Base-by-base conservation (phyloP, 2,113 vertebrate genomes). In the Chascanopsetta lugubris region DNA sequence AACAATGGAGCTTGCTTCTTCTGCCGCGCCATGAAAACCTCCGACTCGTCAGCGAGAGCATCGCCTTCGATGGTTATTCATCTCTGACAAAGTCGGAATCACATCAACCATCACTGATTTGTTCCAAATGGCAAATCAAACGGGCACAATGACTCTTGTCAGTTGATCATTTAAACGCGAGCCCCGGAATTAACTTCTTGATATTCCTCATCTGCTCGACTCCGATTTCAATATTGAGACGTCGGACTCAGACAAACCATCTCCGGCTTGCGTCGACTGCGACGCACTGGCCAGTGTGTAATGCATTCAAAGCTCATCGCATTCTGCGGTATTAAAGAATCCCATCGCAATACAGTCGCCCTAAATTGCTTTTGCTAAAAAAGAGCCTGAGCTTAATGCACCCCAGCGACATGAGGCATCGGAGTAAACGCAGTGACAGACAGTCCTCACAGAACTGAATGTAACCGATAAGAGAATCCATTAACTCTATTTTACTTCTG, bases 401-500 rank as follows among this genome's bases (percentile, higher is more conserved):
- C 55, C 77, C 68, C 54, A 83, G 76, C 70, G 61, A 87, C 76
- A 84, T 79, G 54, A 80, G 71, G 71, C 83, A 68, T 87, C 79
- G 80, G 66, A 80, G 78, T 80, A 82, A 79, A 83, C 36, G 70
- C 75, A 77, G 50, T 82, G 79, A 83, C 85, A 80, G 79, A 67
- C 79, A 83, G 80, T 87, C 75, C 78, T 87, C 75, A 81, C 61
- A 88, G 74, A 87, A 78, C 61, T 80, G 78, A 89, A 89, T 80
- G 77, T 72, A 83, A 85, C 76, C 71, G 84, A 89, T 86, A 88
- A 89, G 75, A 82, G 76, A 90, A 87, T 87, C 83, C 83, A 88
- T 89, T 90, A 85, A 87, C 79, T 83, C 66, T 63, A 61, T 72
- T 84, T 85, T 76, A 49, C 72, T 77, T 85, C 75, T 84, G 73